A percentile compares a stretch with the other conserved stretches of the same genome.
These are phyloP conservation scores for Petrosia ficiformis DNA, from an alignment of 37 sponge, comb jelly and placozoan genomes.

Conservation along the genomic window DNA sequence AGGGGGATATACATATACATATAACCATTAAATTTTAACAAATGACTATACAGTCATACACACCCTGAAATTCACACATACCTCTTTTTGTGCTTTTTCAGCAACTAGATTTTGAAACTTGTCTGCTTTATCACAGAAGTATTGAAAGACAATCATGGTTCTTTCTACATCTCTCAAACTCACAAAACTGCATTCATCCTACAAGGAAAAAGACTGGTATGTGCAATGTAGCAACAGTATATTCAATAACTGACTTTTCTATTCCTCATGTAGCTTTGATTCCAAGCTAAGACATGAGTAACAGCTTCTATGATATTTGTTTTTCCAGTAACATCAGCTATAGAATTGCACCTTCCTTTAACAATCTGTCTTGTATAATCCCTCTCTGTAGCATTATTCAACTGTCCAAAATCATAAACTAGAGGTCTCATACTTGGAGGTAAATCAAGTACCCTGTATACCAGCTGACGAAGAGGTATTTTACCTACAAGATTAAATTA, in stretches of 20 bases:
- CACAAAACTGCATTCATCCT: constrained; percentile 94
- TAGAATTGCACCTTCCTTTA: constrained; percentile 39
- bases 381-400: constrained; percentile 42
- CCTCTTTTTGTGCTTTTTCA: constrained; percentile 7
- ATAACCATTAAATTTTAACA: too few relatives aligned
- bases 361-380: constrained; percentile 59
- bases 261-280: constrained; percentile 67
- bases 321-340: not conserved
- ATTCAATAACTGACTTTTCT: constrained; percentile 35
- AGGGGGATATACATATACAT: too few relatives aligned
- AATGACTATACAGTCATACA: too few relatives aligned
- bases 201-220: not conserved
- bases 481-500: too few relatives aligned
- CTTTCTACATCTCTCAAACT: constrained; percentile 87
- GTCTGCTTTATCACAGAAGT: constrained; percentile 40
- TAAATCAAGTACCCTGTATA: constrained; percentile 92
- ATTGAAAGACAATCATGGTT: constrained; percentile 77
- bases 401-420: constrained; percentile 84
- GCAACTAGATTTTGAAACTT: constrained; percentile 1
- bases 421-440: constrained; percentile 94
- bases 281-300: constrained; percentile 51
- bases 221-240: not conserved
- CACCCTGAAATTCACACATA: constrained; percentile 11
- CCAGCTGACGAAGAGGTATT: constrained; percentile 90
- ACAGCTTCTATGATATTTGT: constrained; percentile 14